Evolutionary conservation across 64 coral and sea anemone species (phyloP), one percentile per base, ranked within the genome.

Genomic region (Porites lutea): DNA sequence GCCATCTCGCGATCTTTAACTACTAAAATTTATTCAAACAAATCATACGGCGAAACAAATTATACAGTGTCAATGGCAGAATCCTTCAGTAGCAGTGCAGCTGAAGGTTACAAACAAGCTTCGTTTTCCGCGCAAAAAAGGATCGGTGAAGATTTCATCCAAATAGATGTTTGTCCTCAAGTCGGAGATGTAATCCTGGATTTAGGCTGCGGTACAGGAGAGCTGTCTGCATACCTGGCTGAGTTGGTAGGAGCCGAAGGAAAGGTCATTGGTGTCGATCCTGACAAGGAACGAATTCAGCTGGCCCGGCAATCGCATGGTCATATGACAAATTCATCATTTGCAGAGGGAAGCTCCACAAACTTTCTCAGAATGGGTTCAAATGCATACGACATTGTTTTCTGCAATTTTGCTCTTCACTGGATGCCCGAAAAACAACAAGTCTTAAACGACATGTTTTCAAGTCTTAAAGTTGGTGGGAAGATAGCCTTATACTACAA

Each of bases 361-460:
- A 59, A 60, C 4, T 76, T 88, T 8, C 72, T 71, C 13, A 13
- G n/a, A 9, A 74, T 88, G 20, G 71, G 50, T 8, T 14, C 14
- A 12, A 48, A 58, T 47, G 20, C 55, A 3, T 88, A 59, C 68
- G 70, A 88, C 72, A 59, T 59, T 23, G 55, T 88, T 48, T 88
- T 88, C 52, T 27, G 70, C 14, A 88, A 88, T 19, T 75, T 58
- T 75, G 86, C 27, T 11, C 69, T 88, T 1, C 86, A 88, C 54
- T 88, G 71, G 86, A 88, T 88, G 13, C 44, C 86, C 43, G 27
- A 88, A 49, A 75, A 75, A 58, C 23, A 53, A n/a, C 8, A 88
- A 13, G 52, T 59, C 62, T 88, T 73, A 0, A 88, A 45, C 10
- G 55, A 55, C 37, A 74, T 74, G 62, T 88, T 70, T 71, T 8